These are phyloP conservation scores for Stegodyphus dumicola DNA, from an alignment of 1,140 invertebrate genomes.

Conservation along the genomic window DNA sequence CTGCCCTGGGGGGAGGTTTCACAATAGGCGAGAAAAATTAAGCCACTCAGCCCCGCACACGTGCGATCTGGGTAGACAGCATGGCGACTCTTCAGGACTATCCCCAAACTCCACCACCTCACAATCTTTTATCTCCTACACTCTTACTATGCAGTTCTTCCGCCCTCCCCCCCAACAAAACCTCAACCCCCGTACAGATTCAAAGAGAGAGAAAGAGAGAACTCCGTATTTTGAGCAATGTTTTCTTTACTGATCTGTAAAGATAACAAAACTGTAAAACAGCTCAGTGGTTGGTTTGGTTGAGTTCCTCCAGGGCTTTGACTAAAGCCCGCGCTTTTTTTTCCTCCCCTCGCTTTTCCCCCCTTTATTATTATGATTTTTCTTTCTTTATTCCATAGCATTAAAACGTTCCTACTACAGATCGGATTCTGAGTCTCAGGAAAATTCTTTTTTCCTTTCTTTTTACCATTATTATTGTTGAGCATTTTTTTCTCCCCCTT, in stretches of 20 bases:
- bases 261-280: slow-evolving; percentile 62
- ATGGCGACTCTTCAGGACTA: slow-evolving; percentile 9
- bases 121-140: slow-evolving; percentile 4
- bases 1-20: background rate
- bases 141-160: too few relatives aligned
- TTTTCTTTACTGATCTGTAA: slow-evolving; percentile 61
- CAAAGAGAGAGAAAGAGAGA: slow-evolving; percentile 7
- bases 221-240: slow-evolving; percentile 53
- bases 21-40: slow-evolving; percentile 59
- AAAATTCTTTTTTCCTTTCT: slow-evolving; percentile 6
- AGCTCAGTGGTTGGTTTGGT: slow-evolving; percentile 49
- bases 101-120: background rate
- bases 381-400: slow-evolving; percentile 26
- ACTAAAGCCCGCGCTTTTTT: slow-evolving; percentile 51
- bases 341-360: background rate
- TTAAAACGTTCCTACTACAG: slow-evolving; percentile 48
- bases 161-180: background rate
- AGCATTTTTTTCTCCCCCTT: background rate
- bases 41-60: slow-evolving; percentile 43
- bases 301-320: slow-evolving; percentile 43
- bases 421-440: background rate
- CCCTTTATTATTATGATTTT: slow-evolving; percentile 58
- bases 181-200: slow-evolving; percentile 8
- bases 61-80: slow-evolving; percentile 18
- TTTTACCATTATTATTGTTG: slow-evolving; percentile 24